These are phyloP conservation scores for Ceraclea dissimilis DNA, from an alignment of 2,888 invertebrate species.

Conservation along the genomic window DNA sequence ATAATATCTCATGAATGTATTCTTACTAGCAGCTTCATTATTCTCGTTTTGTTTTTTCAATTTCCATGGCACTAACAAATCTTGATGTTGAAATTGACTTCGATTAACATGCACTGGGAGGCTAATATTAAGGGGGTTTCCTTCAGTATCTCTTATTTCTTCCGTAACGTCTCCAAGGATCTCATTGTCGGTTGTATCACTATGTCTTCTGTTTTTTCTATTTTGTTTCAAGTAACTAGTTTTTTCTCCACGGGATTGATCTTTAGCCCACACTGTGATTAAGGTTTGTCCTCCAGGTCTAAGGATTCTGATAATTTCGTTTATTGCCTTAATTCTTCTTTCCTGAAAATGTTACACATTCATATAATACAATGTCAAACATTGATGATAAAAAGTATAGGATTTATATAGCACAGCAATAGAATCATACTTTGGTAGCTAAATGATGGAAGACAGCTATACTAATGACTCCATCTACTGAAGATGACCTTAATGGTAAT, in stretches of 20 bases:
- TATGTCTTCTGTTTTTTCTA: constrained; percentile 41
- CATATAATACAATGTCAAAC: no score
- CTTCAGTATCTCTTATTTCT: constrained; percentile 17
- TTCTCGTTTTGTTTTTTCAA: constrained; percentile 41
- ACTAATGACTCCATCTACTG: constrained; percentile 79
- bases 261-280: constrained; percentile 95
- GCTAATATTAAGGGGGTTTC: constrained; percentile 27
- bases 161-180: constrained; percentile 31
- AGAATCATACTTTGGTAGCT: constrained; percentile 68
- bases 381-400: constrained; percentile 8
- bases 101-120: constrained; percentile 85
- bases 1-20: constrained; percentile 76
- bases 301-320: constrained; percentile 69
- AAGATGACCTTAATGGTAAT: constrained; percentile 59
- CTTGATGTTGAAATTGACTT: constrained; percentile 82
- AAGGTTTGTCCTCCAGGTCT: constrained; percentile 66
- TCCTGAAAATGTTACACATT: constrained; percentile 53
- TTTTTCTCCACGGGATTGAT: constrained; percentile 64
- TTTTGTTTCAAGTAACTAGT: constrained; percentile 64
- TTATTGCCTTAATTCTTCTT: constrained; percentile 65
- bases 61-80: constrained; percentile 95
- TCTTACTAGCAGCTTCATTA: constrained; percentile 34
- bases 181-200: constrained; percentile 22
- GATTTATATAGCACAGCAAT: no score
- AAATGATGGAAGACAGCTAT: constrained; percentile 97